Evolutionary conservation across 1,140 invertebrate genomes (phyloP).

Genomic region (Hydropsyche tenuis): DNA sequence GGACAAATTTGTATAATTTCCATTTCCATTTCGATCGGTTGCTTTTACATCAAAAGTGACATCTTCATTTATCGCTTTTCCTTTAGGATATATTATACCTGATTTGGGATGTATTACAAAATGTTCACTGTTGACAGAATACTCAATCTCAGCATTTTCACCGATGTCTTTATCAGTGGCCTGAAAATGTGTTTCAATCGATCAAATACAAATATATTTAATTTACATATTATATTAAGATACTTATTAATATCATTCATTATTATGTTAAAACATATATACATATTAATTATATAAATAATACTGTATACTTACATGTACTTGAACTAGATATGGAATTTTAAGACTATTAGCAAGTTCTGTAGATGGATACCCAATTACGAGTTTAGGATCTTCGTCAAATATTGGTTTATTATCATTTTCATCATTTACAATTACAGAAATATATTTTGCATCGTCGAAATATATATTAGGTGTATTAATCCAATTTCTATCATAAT

Average conservation of each 20-base stretch:
- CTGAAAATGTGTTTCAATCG: slow-evolving; percentile 34
- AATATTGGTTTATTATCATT: slow-evolving; percentile 62
- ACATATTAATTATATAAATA: no score
- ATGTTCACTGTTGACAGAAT: slow-evolving; percentile 42
- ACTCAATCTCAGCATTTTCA: slow-evolving; percentile 49
- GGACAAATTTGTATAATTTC: neutral
- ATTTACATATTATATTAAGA: no score
- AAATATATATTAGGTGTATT: slow-evolving; percentile 55
- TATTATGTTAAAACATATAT: no score
- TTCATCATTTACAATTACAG: slow-evolving; percentile 61
- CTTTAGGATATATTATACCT: slow-evolving; percentile 52
- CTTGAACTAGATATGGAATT: slow-evolving; percentile 56
- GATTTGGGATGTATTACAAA: slow-evolving; percentile 49
- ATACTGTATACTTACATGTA: slow-evolving; percentile 56
- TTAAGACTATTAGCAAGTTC: slow-evolving; percentile 55
- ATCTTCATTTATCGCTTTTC: slow-evolving; percentile 35
- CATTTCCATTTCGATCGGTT: slow-evolving; percentile 45
- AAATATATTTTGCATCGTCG: slow-evolving; percentile 55
- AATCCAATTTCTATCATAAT: slow-evolving; percentile 53
- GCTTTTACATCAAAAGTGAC: slow-evolving; percentile 43
- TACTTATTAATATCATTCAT: no score
- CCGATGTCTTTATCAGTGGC: slow-evolving; percentile 52
- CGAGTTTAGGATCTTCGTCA: slow-evolving; percentile 54
- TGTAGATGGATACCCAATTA: slow-evolving; percentile 58
- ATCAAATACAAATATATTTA: no score